A percentile compares a stretch with the other conserved stretches of the same genome.
phyloP scores from a whole-genome alignment of 2,113 vertebrate species.

The Oncorhynchus kisutch region DNA sequence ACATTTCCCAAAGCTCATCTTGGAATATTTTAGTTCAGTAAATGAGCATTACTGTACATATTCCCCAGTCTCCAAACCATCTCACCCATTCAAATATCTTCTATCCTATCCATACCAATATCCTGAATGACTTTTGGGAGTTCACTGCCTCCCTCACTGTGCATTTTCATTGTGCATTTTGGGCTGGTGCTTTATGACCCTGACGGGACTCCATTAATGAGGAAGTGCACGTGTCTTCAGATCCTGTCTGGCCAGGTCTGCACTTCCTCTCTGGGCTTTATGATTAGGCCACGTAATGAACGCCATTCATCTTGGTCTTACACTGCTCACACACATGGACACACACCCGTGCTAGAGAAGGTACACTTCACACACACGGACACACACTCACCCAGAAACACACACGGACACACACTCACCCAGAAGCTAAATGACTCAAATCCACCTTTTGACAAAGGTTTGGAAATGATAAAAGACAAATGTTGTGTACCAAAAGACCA shows the following conservation, averaged over 20 bases:
- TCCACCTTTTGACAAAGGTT: constrained; percentile 13
- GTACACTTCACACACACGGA: too few species aligned
- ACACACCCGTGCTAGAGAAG: too few species aligned
- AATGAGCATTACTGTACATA: constrained; percentile 68
- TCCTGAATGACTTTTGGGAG: constrained; percentile 75
- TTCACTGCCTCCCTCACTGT: constrained; percentile 71
- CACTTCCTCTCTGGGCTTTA: constrained; percentile 53
- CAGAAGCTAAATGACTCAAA: not conserved
- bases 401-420: constrained; percentile 5
- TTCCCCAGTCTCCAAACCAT: constrained; percentile 40
- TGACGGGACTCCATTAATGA: constrained; percentile 75
- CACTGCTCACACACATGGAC: constrained; percentile 41
- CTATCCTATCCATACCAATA: constrained; percentile 71
- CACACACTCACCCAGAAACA: too few species aligned
- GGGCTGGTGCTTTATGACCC: constrained; percentile 71
- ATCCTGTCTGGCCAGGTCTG: constrained; percentile 76
- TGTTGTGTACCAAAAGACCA: constrained; percentile 5
- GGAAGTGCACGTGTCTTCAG: constrained; percentile 71
- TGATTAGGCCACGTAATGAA: constrained; percentile 70
- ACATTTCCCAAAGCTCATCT: constrained; percentile 68
- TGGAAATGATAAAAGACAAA: constrained; percentile 19
- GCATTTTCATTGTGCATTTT: constrained; percentile 64
- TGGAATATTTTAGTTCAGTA: constrained; percentile 70
- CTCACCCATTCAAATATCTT: not conserved
- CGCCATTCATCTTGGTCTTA: constrained; percentile 57